Percentiles rank a stretch among this genome's conserved stretches.
These are phyloP conservation scores for Neoascia interrupta DNA, from an alignment of 2,888 invertebrate genomes.

Conservation along the genomic window DNA sequence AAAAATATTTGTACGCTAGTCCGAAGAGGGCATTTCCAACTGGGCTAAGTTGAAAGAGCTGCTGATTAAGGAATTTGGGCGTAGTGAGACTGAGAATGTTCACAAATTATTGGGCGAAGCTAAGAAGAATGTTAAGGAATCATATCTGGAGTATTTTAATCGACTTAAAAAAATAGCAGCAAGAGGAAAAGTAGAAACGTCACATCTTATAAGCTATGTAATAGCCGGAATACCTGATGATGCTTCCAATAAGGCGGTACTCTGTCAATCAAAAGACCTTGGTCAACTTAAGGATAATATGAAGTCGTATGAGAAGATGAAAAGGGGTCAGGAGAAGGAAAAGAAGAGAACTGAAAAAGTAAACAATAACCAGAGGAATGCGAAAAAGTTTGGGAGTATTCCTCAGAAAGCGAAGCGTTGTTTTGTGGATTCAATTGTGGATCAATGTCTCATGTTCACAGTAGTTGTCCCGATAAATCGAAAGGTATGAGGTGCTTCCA, in stretches of 20 bases:
- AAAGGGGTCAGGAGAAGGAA: conserved; percentile 2
- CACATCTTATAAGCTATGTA: background rate
- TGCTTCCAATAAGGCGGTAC: background rate
- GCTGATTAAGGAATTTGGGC: conserved; percentile 11
- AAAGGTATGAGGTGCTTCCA: conserved; percentile 25
- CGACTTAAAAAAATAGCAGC: conserved; percentile 17
- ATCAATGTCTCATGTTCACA: background rate
- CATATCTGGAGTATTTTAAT: conserved; percentile 12
- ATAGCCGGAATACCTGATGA: conserved; percentile 12
- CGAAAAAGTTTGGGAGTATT: too few species aligned
- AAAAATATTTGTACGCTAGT: conserved; percentile 24
- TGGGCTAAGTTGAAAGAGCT: conserved; percentile 1
- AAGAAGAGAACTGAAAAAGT: background rate
- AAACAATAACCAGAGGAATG: too few species aligned
- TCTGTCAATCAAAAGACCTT: background rate
- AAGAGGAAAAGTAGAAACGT: background rate
- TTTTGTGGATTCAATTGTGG: too few species aligned
- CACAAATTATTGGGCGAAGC: conserved; percentile 4
- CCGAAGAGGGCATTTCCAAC: background rate
- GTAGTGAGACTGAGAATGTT: background rate
- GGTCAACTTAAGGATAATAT: background rate
- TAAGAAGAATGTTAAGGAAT: conserved; percentile 2
- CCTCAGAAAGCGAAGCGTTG: too few species aligned
- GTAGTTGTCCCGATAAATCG: conserved; percentile 1
- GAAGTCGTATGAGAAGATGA: background rate